A percentile compares a stretch with the other conserved stretches of the same genome.
These are phyloP conservation scores for Gymnocephalus cernua DNA, from an alignment of 2,113 vertebrate species.

Conservation along the genomic window DNA sequence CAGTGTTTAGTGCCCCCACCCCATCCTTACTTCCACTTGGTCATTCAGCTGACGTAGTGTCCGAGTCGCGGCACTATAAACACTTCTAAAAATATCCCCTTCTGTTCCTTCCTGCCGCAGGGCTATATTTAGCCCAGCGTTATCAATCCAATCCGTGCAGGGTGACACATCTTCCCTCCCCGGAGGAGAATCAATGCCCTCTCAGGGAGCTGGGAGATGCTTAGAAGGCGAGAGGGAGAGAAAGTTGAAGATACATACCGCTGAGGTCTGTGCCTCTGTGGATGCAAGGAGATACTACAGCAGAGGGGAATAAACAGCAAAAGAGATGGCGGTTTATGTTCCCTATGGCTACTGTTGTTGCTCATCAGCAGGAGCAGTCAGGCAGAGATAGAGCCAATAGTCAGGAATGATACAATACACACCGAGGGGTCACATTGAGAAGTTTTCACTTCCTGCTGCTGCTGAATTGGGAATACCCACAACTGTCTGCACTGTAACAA, in stretches of 20 bases:
- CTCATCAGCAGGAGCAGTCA: constrained; percentile 53
- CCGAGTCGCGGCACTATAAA: constrained; percentile 73
- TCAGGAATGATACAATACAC: constrained; percentile 47
- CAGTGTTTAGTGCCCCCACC: constrained; percentile 11
- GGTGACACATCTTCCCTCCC: constrained; percentile 77
- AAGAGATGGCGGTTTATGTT: constrained; percentile 43
- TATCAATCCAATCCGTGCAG: constrained; percentile 80
- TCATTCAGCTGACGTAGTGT: constrained; percentile 68
- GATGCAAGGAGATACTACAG: constrained; percentile 26
- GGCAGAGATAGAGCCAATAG: constrained; percentile 43
- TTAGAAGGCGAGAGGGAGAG: constrained; percentile 27
- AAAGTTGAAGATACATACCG: constrained; percentile 34
- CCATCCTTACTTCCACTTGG: constrained; percentile 37
- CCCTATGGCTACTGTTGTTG: constrained; percentile 45
- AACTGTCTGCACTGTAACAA: constrained; percentile 43
- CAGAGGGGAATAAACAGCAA: constrained; percentile 17
- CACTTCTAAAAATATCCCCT: constrained; percentile 82
- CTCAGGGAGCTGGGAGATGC: constrained; percentile 62
- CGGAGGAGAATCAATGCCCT: constrained; percentile 72
- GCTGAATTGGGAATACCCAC: constrained; percentile 49
- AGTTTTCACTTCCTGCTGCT: constrained; percentile 49
- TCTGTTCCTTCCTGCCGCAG: constrained; percentile 77
- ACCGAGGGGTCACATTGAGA: constrained; percentile 63
- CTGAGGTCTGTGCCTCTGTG: constrained; percentile 32
- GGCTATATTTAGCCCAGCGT: constrained; percentile 82